Conservation (phyloP, 2,888 invertebrate species). For the Anoplius nigerrimus region DNA sequence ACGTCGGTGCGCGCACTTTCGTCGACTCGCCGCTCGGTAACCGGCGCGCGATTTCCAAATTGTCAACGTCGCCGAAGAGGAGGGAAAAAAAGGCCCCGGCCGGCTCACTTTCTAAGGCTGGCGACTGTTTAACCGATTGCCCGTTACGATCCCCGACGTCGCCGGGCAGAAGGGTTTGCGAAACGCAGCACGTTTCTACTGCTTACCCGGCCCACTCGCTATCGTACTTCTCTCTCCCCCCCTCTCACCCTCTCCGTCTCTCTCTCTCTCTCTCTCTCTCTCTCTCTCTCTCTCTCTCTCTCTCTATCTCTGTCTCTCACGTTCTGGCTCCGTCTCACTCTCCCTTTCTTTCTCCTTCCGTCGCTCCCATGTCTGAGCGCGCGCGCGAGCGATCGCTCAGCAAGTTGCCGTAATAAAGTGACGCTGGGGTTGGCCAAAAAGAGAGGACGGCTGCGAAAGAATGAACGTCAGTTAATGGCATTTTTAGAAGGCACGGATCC, state of each 20-base stretch:
- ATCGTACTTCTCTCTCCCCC: neutral
- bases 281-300: neutral
- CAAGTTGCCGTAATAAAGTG: neutral
- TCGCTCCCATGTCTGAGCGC: neutral
- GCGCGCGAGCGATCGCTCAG: neutral
- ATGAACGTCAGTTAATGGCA: too few species aligned
- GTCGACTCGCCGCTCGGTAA: conserved; percentile 18
- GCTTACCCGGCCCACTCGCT: too few species aligned
- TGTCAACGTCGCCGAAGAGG: conserved; percentile 19
- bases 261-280: neutral
- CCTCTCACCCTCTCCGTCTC: neutral
- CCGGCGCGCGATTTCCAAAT: conserved; percentile 42
- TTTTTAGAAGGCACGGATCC: too few species aligned
- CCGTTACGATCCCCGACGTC: conserved; percentile 43
- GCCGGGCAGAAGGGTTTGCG: conserved; percentile 46
- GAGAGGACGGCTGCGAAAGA: too few species aligned
- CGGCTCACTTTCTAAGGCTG: conserved; percentile 49
- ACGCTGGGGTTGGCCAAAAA: too few species aligned
- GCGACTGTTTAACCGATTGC: conserved; percentile 52
- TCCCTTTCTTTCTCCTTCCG: neutral
- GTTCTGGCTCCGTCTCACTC: neutral
- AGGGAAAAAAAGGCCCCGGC: conserved; percentile 29
- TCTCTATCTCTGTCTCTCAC: neutral
- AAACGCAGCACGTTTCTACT: conserved; percentile 26
- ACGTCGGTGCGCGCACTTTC: conserved; percentile 9